Percentiles rank a stretch among this genome's conserved stretches.
phyloP scores from a whole-genome alignment of 2,113 vertebrate species.

The Panurus biarmicus region DNA sequence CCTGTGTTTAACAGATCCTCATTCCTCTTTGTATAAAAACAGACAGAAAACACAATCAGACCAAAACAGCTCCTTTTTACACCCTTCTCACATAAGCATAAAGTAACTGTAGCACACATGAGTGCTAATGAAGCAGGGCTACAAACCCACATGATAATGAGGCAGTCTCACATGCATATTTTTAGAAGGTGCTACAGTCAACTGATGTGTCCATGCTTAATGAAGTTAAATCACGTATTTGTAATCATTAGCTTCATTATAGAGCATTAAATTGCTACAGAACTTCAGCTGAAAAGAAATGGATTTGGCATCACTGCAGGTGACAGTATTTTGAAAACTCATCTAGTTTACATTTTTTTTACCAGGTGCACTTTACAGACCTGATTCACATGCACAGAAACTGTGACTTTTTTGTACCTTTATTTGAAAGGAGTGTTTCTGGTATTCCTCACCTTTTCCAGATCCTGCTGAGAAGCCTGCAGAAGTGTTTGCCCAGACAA shows the following conservation, averaged over 20 bases:
- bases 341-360: not conserved
- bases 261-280: not conserved
- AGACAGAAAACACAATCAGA: not conserved
- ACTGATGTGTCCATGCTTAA: not conserved
- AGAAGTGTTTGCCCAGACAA: slow-evolving; percentile 90
- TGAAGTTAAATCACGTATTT: not conserved
- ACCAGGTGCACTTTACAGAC: not conserved
- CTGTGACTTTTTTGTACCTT: not conserved
- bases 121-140: not conserved
- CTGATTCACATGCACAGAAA: not conserved
- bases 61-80: not conserved
- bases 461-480: slow-evolving; percentile 92
- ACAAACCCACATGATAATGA: not conserved
- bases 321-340: not conserved
- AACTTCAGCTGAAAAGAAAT: not conserved
- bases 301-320: not conserved
- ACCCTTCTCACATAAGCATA: not conserved
- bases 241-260: not conserved
- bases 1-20: not conserved
- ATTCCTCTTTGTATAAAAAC: not conserved
- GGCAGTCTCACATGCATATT: not conserved
- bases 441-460: slow-evolving; percentile 84
- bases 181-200: not conserved
- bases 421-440: not conserved
- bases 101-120: not conserved